A percentile compares a stretch with the other conserved stretches of the same genome.
Conservation (phyloP, 2,797 vertebrate species). For the Dromococcyx pavoninus region DNA sequence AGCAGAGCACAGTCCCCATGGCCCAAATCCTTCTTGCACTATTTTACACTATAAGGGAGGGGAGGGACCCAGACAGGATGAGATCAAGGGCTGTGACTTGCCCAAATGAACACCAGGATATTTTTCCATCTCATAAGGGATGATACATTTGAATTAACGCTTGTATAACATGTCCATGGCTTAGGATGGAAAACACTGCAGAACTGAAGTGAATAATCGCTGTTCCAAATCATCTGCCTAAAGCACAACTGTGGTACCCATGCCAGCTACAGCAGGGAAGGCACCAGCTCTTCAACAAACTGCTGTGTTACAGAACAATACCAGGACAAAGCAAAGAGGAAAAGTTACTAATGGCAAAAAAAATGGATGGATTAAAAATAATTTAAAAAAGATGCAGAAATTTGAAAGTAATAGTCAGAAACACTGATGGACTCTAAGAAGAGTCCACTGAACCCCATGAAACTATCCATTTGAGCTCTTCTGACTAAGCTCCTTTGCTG, state of each 20-base stretch:
- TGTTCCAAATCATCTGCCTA: neutral
- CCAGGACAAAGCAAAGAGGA: neutral
- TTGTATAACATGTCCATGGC: neutral
- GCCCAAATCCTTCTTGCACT: neutral
- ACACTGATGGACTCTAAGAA: neutral
- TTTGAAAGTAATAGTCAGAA: neutral
- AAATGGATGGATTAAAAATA: neutral
- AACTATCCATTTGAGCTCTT: neutral
- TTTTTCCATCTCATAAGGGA: neutral
- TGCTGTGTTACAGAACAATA: neutral
- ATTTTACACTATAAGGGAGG: neutral
- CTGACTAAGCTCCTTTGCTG: neutral
- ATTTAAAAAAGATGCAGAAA: neutral
- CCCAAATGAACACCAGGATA: neutral
- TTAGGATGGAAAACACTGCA: neutral
- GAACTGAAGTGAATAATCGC: neutral
- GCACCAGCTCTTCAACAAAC: fast-evolving
- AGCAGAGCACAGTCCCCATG: neutral
- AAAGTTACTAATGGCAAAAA: neutral
- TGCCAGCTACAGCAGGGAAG: neutral
- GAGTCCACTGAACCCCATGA: neutral
- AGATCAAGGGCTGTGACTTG: neutral
- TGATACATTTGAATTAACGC: neutral
- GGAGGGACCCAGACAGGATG: neutral
- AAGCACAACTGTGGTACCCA: neutral